Evolutionary conservation across 1,140 invertebrate genomes (phyloP).

Genomic region (Penaeus japonicus): DNA sequence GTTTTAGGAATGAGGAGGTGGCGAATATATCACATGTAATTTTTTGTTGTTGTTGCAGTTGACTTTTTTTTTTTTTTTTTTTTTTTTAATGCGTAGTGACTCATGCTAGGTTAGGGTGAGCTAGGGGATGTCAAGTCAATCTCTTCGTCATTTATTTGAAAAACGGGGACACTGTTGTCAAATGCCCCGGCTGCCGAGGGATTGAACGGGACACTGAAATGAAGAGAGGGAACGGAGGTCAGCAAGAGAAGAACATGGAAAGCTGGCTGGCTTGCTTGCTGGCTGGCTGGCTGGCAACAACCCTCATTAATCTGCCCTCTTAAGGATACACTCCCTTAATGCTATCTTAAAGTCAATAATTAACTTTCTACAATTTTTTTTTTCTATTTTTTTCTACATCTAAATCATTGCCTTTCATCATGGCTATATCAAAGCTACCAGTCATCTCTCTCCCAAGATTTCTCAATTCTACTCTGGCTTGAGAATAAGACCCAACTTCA

Average conservation of each 20-base stretch:
- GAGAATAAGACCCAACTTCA: too few relatives aligned
- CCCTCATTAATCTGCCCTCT: constrained; percentile 7
- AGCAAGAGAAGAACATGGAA: constrained; percentile 16
- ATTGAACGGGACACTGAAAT: constrained; percentile 48
- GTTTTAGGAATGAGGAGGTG: background rate
- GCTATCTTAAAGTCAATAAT: too few relatives aligned
- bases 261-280: background rate
- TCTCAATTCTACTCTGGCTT: too few relatives aligned
- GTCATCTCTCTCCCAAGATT: too few relatives aligned
- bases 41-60: constrained; percentile 32
- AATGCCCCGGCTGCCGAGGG: constrained; percentile 51
- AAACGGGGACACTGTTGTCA: constrained; percentile 49
- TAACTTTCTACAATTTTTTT: too few relatives aligned
- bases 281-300: background rate
- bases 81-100: background rate
- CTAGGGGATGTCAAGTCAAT: constrained; percentile 45
- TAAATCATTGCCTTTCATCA: too few relatives aligned
- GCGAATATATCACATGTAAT: background rate
- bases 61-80: background rate
- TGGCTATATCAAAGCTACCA: too few relatives aligned
- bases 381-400: too few relatives aligned
- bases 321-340: too few relatives aligned
- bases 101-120: constrained; percentile 34
- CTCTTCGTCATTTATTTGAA: constrained; percentile 54
- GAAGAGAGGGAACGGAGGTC: constrained; percentile 38